Percentiles rank a stretch among this genome's conserved stretches.
Conservation (phyloP, 2,113 vertebrate genomes). For the Coturnix japonica region DNA sequence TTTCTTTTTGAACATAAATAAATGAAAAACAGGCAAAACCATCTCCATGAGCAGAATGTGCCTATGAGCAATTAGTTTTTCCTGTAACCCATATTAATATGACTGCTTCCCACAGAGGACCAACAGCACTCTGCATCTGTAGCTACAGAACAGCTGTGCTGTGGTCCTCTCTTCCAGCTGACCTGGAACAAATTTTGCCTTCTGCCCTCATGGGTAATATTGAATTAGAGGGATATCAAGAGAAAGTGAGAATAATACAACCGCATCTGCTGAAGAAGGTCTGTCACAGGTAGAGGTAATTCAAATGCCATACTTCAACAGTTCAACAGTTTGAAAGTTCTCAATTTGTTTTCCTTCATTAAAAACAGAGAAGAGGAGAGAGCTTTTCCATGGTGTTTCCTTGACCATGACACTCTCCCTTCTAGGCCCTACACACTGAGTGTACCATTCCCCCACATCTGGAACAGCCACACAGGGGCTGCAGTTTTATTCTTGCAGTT, state of each 20-base stretch:
- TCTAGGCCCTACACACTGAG: accelerated
- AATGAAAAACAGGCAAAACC: not conserved
- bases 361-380: not conserved
- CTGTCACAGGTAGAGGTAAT: not conserved
- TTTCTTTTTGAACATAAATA: not conserved
- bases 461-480: not conserved
- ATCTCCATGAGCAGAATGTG: not conserved
- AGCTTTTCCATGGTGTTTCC: not conserved
- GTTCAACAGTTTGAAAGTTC: not conserved
- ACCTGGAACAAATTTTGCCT: not conserved
- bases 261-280: not conserved
- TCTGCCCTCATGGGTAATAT: not conserved
- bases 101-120: not conserved
- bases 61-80: not conserved
- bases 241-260: not conserved
- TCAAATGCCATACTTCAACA: not conserved
- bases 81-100: not conserved
- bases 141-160: not conserved
- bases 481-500: not conserved
- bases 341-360: not conserved
- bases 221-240: not conserved
- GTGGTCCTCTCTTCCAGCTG: accelerated
- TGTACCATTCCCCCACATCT: accelerated
- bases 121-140: not conserved
- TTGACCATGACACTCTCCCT: not conserved